Evolutionary conservation across 2,888 invertebrate species (phyloP).

Genomic region (Molorchus minor): DNA sequence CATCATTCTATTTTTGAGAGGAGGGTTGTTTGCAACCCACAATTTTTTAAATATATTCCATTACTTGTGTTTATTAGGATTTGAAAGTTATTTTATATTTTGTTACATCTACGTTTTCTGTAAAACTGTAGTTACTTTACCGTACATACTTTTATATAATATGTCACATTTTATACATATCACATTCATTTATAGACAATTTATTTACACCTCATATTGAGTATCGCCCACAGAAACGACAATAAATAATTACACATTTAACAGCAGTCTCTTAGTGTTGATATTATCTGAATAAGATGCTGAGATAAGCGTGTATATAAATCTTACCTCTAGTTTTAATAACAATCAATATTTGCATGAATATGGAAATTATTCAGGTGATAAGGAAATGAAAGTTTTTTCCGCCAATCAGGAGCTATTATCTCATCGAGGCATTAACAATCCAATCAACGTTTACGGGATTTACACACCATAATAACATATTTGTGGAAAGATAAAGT

Average conservation of each 20-base stretch:
- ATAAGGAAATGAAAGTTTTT: neutral
- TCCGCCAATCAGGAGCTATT: neutral
- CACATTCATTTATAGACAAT: neutral
- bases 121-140: neutral
- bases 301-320: neutral
- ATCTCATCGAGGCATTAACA: neutral
- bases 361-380: conserved; percentile 1
- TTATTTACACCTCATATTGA: neutral
- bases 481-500: neutral
- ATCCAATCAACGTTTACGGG: neutral
- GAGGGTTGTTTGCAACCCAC: too few species aligned
- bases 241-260: neutral
- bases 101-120: neutral
- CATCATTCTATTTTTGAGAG: too few species aligned
- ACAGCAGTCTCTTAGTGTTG: neutral
- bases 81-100: neutral
- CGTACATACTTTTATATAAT: neutral
- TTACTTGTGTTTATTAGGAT: neutral
- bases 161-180: neutral
- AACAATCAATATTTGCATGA: neutral
- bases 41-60: neutral
- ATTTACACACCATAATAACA: neutral
- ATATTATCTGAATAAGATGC: conserved; percentile 1
- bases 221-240: neutral
- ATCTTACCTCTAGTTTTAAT: neutral